These are phyloP conservation scores for Epinotia brunnichana DNA, from an alignment of 2,888 invertebrate species.

Conservation along the genomic window DNA sequence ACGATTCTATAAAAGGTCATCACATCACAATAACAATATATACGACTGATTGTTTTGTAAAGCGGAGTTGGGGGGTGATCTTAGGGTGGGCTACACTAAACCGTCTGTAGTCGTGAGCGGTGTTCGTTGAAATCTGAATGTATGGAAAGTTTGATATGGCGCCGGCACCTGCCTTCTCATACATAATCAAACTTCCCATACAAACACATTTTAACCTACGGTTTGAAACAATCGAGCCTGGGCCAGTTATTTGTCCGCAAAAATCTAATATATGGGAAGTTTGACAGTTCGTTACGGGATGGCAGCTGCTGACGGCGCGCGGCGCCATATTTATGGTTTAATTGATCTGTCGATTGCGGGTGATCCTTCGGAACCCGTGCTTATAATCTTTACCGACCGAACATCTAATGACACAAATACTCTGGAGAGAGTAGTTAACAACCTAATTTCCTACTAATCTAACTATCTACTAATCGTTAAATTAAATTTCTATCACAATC, in stretches of 20 bases:
- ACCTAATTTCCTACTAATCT: neutral
- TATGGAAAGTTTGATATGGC: too few relatives aligned
- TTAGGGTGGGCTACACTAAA: too few relatives aligned
- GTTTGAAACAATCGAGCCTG: too few relatives aligned
- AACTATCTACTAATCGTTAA: too few relatives aligned
- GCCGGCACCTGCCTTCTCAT: too few relatives aligned
- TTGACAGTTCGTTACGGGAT: neutral
- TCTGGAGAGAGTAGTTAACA: neutral
- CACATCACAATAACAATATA: too few relatives aligned
- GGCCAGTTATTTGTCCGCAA: neutral
- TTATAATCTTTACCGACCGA: neutral
- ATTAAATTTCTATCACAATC: neutral
- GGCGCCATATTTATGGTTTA: neutral
- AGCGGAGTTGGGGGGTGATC: too few relatives aligned
- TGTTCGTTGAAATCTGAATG: too few relatives aligned
- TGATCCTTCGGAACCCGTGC: neutral
- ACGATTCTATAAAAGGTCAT: constrained; percentile 11
- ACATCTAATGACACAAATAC: neutral
- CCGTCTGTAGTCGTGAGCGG: too few relatives aligned
- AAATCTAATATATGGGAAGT: neutral
- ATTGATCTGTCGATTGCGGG: neutral
- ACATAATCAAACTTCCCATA: too few relatives aligned
- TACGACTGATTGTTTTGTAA: neutral
- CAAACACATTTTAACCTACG: too few relatives aligned
- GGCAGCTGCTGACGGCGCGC: too few relatives aligned